Base-by-base conservation (phyloP, 1,140 invertebrate species). In the Euura saliciscinereae region DNA sequence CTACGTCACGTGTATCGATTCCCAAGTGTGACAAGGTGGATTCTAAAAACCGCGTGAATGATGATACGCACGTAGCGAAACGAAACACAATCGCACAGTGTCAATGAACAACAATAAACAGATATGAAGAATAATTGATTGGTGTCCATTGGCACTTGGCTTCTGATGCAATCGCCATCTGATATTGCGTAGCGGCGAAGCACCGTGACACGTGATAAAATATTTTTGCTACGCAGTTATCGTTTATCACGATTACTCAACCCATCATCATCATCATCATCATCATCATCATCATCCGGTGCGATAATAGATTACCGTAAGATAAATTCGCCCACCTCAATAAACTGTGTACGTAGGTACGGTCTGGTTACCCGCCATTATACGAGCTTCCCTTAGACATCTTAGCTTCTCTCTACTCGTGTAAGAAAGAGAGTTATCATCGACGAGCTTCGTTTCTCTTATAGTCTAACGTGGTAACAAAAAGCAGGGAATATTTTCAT, bases 121-220 rank as follows among this genome's bases (percentile, higher is more conserved):
- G 51, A 59, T 59, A 59, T 59, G 51, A 59, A 59, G 51, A 59
- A 59, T 59, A 59, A 59, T 59, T 59, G 51, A 59, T 59, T 59
- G 51, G 51, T 59, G 51, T 59, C 51, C 51, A 59, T 59, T 59
- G 51, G 51, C 51, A 59, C 51, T 59, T 59, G 51, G 51, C 51
- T 59, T 59, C 51, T 59, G 51, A 59, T 59, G 51, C 51, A 59
- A 59, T 59, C 51, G 51, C 51, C 5, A n/a, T 59, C 13, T 59
- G 51, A 59, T 59, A 59, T 59, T 59, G 10, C 51, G 51, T 59
- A 59, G 10, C 28, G 28, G 28, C 51, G 10, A 28, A 28, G 28
- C 28, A 28, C 28, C 28, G 28, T 28, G 8, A 59, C 51, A 59
- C 51, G 51, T 59, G 51, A 6, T 59, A 59, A 8, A 59, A 59